phyloP scores from a whole-genome alignment of 2,888 invertebrate species.

The Emmelina monodactyla region DNA sequence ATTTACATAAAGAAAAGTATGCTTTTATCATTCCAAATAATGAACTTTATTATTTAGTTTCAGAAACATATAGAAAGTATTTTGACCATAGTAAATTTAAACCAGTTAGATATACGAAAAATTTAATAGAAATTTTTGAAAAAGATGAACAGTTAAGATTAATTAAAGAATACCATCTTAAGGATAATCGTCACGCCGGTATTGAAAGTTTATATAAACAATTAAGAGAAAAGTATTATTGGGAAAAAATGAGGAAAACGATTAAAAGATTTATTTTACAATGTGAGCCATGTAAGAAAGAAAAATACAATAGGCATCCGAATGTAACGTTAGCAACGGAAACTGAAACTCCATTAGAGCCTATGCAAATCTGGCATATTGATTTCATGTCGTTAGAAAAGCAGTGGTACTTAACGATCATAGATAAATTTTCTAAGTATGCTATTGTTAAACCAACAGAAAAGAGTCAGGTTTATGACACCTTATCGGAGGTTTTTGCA shows the following conservation, averaged over 20 bases:
- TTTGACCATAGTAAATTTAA: conserved; percentile 8
- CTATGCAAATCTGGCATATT: conserved; percentile 10
- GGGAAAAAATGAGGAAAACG: conserved; percentile 8
- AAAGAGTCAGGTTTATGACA: conserved; percentile 14
- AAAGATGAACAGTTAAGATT: conserved; percentile 9
- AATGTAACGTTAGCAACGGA: not conserved
- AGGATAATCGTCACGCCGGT: conserved; percentile 8
- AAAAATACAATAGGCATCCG: conserved; percentile 13
- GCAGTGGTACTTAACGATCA: conserved; percentile 15
- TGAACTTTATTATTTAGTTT: conserved; percentile 7
- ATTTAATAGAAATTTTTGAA: conserved; percentile 5
- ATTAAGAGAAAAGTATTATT: conserved; percentile 10
- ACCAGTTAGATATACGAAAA: conserved; percentile 7
- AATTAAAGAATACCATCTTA: conserved; percentile 10
- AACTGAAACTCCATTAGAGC: conserved; percentile 9
- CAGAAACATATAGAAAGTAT: conserved; percentile 6
- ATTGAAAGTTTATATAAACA: conserved; percentile 10
- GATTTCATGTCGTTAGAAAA: conserved; percentile 13
- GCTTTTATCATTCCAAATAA: conserved; percentile 12
- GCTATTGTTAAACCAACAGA: conserved; percentile 11
- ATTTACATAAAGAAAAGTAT: conserved; percentile 9
- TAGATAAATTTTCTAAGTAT: conserved; percentile 17
- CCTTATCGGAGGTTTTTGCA: conserved; percentile 13
- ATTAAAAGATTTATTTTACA: conserved; percentile 6
- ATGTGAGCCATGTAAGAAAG: conserved; percentile 8